These are phyloP conservation scores for Cyprinus carpio DNA, from an alignment of 2,113 vertebrate genomes.

Conservation along the genomic window DNA sequence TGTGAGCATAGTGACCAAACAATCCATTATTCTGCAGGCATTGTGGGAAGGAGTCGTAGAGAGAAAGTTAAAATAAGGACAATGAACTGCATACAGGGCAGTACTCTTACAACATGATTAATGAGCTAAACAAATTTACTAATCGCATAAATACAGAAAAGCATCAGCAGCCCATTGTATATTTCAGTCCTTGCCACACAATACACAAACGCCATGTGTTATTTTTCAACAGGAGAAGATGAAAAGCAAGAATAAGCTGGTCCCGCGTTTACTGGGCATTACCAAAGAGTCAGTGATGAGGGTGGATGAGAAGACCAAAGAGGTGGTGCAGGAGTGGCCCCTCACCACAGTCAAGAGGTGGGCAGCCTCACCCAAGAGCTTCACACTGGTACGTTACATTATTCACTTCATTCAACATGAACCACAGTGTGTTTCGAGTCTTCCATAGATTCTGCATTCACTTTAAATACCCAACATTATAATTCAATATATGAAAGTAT, in stretches of 20 bases:
- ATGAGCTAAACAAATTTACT: conserved; percentile 8
- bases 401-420: background rate
- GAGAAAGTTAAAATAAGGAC: background rate
- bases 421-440: background rate
- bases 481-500: too few relatives aligned
- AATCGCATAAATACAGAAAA: background rate
- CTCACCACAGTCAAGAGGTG: conserved; percentile 98
- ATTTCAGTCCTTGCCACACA: conserved; percentile 13
- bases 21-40: background rate
- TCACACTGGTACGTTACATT: conserved; percentile 87
- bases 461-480: background rate
- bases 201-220: conserved; percentile 45
- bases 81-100: background rate
- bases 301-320: conserved; percentile 97
- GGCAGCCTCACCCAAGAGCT: conserved; percentile 98
- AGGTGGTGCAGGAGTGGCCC: conserved; percentile 97
- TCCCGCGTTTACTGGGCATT: conserved; percentile 92
- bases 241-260: conserved; percentile 98
- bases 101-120: conserved; percentile 28
- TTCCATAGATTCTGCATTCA: background rate
- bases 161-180: background rate
- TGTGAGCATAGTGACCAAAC: background rate
- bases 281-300: conserved; percentile 99
- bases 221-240: conserved; percentile 88
- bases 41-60: too few relatives aligned